Evolutionary conservation across 2,797 vertebrate species (phyloP).

Genomic region (Pantherophis alleghaniensis): DNA sequence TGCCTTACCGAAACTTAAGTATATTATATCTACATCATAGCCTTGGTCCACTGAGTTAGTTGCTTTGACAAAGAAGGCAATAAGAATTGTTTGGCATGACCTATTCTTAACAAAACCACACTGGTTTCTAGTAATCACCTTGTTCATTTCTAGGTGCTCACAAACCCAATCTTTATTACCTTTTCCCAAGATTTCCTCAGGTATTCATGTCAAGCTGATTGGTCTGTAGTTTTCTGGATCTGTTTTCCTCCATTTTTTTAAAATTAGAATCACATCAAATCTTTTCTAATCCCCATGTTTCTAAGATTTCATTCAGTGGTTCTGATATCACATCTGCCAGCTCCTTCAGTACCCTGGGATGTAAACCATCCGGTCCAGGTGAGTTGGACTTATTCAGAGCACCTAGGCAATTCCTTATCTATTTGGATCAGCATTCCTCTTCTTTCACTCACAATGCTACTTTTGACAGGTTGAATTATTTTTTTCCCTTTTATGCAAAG

Average conservation of each 20-base stretch:
- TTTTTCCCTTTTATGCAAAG: too few relatives aligned
- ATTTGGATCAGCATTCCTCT: background rate
- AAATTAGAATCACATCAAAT: background rate
- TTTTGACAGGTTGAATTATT: background rate
- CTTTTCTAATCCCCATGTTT: background rate
- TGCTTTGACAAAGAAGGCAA: background rate
- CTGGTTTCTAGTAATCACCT: background rate
- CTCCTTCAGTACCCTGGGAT: too few relatives aligned
- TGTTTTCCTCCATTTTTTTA: background rate
- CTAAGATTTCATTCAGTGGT: background rate
- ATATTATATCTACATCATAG: background rate
- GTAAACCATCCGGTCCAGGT: background rate
- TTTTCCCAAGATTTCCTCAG: background rate
- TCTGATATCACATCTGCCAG: background rate
- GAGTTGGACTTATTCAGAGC: background rate
- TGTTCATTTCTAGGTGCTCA: background rate
- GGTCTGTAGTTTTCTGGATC: background rate
- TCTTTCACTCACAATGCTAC: background rate
- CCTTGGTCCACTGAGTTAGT: background rate
- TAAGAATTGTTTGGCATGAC: background rate
- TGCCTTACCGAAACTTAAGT: background rate
- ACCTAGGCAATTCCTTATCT: background rate
- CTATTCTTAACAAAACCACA: background rate
- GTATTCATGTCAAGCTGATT: background rate
- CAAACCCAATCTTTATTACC: background rate